A percentile compares a stretch with the other conserved stretches of the same genome.
Evolutionary conservation across 2,888 invertebrate genomes (phyloP).

Genomic region (Lithophane ornitopus): DNA sequence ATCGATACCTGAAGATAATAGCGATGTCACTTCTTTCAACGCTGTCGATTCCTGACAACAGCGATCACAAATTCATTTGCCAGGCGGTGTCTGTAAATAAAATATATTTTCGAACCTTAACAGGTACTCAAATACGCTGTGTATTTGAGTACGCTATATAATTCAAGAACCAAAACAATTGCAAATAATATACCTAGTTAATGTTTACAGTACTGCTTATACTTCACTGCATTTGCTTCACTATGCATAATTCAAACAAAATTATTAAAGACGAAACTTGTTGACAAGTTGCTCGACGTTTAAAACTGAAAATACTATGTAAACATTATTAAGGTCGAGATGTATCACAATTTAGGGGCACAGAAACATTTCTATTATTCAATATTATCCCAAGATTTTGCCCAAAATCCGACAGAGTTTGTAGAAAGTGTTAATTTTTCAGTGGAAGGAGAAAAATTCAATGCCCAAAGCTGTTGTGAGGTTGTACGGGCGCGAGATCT

Average conservation of each 20-base stretch:
- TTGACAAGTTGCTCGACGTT: conserved; percentile 4
- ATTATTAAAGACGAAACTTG: conserved; percentile 8
- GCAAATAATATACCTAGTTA: conserved; percentile 19
- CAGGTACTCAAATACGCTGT: too few relatives aligned
- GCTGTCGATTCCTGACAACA: neutral
- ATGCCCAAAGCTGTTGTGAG: conserved; percentile 60
- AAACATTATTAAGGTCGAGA: conserved; percentile 78
- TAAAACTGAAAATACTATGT: conserved; percentile 68
- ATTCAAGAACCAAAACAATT: conserved; percentile 2
- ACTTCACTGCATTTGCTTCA: neutral
- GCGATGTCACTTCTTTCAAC: too few relatives aligned
- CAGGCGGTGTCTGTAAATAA: neutral
- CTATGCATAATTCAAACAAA: conserved; percentile 33
- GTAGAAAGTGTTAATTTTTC: conserved; percentile 86
- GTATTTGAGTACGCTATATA: too few relatives aligned
- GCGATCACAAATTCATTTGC: neutral
- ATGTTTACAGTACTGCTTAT: conserved; percentile 6
- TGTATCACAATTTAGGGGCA: conserved; percentile 73
- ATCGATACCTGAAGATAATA: neutral
- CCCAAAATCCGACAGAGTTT: conserved; percentile 70
- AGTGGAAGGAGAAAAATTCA: conserved; percentile 79
- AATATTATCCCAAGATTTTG: conserved; percentile 77
- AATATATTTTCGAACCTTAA: too few relatives aligned
- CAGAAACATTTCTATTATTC: conserved; percentile 81
- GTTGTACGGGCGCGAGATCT: conserved; percentile 58